Percentiles rank a stretch among this genome's conserved stretches.
These are phyloP conservation scores for Fregetta grallaria DNA, from an alignment of 2,113 vertebrate genomes.

Conservation along the genomic window DNA sequence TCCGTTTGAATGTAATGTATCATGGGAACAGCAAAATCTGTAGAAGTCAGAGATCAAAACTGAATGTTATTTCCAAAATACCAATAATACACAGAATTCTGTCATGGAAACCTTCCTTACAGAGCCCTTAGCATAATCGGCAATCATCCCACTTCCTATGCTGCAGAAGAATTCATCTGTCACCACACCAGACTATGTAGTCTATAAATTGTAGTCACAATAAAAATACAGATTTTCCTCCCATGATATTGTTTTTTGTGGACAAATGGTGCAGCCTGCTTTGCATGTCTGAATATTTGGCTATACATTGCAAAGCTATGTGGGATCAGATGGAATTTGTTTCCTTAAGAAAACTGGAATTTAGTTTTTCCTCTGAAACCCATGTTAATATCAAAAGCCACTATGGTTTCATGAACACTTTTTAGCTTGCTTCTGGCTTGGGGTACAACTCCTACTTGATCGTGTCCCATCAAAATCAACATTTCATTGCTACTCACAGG, in stretches of 20 bases:
- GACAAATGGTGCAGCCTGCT: background rate
- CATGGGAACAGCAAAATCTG: background rate
- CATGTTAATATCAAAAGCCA: background rate
- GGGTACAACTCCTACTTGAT: background rate
- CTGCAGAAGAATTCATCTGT: background rate
- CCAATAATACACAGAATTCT: background rate
- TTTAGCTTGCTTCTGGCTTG: background rate
- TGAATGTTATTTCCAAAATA: conserved; percentile 25
- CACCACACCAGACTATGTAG: background rate
- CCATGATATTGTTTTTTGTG: background rate
- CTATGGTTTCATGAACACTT: background rate
- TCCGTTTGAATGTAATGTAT: background rate
- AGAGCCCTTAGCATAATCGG: background rate
- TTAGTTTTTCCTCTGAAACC: background rate
- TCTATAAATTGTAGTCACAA: background rate
- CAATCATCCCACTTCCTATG: background rate
- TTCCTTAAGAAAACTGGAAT: background rate
- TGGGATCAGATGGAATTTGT: background rate
- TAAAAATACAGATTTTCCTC: background rate
- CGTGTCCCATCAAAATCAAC: background rate
- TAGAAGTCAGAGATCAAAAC: conserved; percentile 3
- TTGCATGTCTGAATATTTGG: background rate
- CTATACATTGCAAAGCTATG: background rate
- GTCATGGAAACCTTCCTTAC: conserved; percentile 41
- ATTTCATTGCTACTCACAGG: background rate